Conservation (phyloP, 1,140 invertebrate species). For the Zelostemma sp. region DNA sequence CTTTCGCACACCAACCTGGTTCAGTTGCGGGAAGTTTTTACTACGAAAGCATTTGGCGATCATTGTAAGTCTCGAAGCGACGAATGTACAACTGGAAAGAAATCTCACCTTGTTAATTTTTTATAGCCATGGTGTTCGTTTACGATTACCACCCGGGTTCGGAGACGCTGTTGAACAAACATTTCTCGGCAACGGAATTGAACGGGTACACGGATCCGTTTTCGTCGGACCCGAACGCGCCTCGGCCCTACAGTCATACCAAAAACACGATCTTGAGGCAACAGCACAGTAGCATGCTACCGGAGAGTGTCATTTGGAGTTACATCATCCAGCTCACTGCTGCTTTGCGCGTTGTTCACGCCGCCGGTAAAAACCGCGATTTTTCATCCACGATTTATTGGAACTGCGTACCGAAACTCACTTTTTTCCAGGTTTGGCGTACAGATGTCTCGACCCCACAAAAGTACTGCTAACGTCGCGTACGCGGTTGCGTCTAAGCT, state of each 20-base stretch:
- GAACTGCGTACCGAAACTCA: too few relatives aligned
- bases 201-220: slow-evolving; percentile 87
- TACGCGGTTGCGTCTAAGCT: slow-evolving; percentile 83
- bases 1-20: slow-evolving; percentile 94
- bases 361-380: slow-evolving; percentile 77
- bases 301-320: slow-evolving; percentile 94
- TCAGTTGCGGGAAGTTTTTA: slow-evolving; percentile 92
- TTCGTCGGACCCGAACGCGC: slow-evolving; percentile 85
- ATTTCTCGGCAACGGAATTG: slow-evolving; percentile 80
- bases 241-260: slow-evolving; percentile 85
- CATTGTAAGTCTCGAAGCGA: slow-evolving; percentile 80
- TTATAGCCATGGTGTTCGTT: slow-evolving; percentile 93
- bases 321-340: slow-evolving; percentile 96
- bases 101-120: slow-evolving; percentile 8
- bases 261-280: slow-evolving; percentile 82
- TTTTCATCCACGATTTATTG: too few relatives aligned
- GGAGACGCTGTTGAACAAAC: slow-evolving; percentile 87
- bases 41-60: slow-evolving; percentile 95
- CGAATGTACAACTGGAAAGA: too few relatives aligned
- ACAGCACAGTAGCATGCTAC: slow-evolving; percentile 80
- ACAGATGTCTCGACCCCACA: slow-evolving; percentile 87
- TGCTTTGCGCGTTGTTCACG: slow-evolving; percentile 92
- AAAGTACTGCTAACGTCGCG: slow-evolving; percentile 88
- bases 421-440: slow-evolving; percentile 72
- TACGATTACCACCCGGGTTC: slow-evolving; percentile 96